Percentiles rank a stretch among this genome's conserved stretches.
These are phyloP conservation scores for Sminthurinus aureus DNA, from an alignment of 2,888 invertebrate species.

Conservation along the genomic window DNA sequence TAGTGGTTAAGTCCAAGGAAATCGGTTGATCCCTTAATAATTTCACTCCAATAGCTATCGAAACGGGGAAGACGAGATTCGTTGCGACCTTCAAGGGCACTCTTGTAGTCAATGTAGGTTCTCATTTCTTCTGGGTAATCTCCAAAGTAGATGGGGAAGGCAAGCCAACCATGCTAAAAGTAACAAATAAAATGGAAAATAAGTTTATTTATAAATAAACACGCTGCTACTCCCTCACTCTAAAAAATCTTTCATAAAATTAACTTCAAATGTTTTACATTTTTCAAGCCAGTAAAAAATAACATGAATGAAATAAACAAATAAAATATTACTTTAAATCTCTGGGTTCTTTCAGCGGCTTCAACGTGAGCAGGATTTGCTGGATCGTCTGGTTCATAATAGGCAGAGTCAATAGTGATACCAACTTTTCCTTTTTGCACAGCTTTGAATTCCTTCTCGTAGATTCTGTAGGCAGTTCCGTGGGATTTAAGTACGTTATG, in stretches of 20 bases:
- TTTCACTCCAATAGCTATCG: slow-evolving; percentile 46
- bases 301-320: neutral
- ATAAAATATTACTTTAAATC: slow-evolving; percentile 44
- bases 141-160: slow-evolving; percentile 51
- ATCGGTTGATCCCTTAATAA: slow-evolving; percentile 55
- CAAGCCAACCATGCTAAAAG: slow-evolving; percentile 53
- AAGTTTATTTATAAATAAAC: neutral
- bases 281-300: neutral
- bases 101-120: slow-evolving; percentile 48
- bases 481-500: slow-evolving; percentile 64
- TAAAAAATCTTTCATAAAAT: too few relatives aligned
- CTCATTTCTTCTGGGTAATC: slow-evolving; percentile 56
- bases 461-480: slow-evolving; percentile 63
- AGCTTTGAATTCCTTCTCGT: slow-evolving; percentile 60
- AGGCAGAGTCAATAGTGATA: slow-evolving; percentile 56
- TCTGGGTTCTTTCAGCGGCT: slow-evolving; percentile 51
- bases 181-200: neutral
- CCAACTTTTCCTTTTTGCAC: slow-evolving; percentile 56
- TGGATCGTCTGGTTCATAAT: slow-evolving; percentile 54
- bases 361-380: slow-evolving; percentile 43
- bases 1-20: slow-evolving; percentile 59
- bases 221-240: too few relatives aligned
- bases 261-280: slow-evolving; percentile 5
- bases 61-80: slow-evolving; percentile 51
- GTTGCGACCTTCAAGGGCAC: slow-evolving; percentile 48